These are phyloP conservation scores for Lissonota sp. DNA, from an alignment of 2,888 invertebrate species.

Conservation along the genomic window DNA sequence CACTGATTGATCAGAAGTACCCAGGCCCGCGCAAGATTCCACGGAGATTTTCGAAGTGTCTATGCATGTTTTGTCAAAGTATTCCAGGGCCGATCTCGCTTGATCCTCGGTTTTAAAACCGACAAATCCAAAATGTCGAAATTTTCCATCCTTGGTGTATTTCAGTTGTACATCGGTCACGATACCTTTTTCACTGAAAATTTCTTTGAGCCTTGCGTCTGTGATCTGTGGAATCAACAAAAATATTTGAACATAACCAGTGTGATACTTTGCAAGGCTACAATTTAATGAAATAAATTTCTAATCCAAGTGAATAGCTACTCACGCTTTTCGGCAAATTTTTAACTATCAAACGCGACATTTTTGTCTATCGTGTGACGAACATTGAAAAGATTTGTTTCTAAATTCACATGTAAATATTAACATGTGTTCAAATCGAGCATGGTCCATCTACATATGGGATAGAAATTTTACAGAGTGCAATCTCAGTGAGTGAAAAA, in stretches of 20 bases:
- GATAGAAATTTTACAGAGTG: no score
- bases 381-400: background rate
- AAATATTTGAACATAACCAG: background rate
- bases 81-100: conserved; percentile 90
- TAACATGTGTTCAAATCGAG: conserved; percentile 42
- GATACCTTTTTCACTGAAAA: conserved; percentile 92
- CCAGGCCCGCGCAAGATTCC: conserved; percentile 89
- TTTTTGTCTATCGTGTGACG: conserved; percentile 76
- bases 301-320: conserved; percentile 62
- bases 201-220: conserved; percentile 89
- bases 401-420: conserved; percentile 42
- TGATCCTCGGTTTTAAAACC: conserved; percentile 94
- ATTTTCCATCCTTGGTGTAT: conserved; percentile 95
- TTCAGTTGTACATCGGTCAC: conserved; percentile 98
- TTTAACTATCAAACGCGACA: conserved; percentile 96
- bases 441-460: conserved; percentile 2
- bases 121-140: conserved; percentile 96
- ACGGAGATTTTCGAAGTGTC: conserved; percentile 93
- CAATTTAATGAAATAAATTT: background rate
- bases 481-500: background rate
- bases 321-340: conserved; percentile 94
- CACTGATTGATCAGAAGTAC: conserved; percentile 79
- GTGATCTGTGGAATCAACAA: conserved; percentile 87
- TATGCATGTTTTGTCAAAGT: conserved; percentile 94
- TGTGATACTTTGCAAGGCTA: no score